A percentile compares a stretch with the other conserved stretches of the same genome.
phyloP scores from a whole-genome alignment of 2,797 vertebrate genomes.

The Acanthurus leucopareius region DNA sequence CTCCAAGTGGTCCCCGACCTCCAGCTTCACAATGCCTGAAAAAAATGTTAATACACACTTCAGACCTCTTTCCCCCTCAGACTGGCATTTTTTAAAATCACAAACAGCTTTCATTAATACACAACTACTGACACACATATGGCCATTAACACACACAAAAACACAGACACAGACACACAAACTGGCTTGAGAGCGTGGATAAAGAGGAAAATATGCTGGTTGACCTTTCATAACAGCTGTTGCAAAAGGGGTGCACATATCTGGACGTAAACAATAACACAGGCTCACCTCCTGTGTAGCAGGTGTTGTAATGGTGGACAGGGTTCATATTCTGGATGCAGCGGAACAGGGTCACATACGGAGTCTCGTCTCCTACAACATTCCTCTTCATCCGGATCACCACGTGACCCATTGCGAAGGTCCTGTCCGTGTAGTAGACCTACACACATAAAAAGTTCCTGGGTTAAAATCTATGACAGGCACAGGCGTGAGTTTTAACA shows the following conservation, averaged over 20 bases:
- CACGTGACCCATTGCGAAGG: slow-evolving; percentile 95
- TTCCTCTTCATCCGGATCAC: slow-evolving; percentile 93
- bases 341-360: slow-evolving; percentile 91
- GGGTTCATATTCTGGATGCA: slow-evolving; percentile 96
- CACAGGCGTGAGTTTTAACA: neutral
- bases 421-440: slow-evolving; percentile 93
- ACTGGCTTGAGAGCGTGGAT: slow-evolving; percentile 8
- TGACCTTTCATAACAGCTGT: slow-evolving; percentile 33
- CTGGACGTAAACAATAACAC: slow-evolving; percentile 11
- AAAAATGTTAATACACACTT: slow-evolving; percentile 27
- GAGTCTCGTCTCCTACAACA: slow-evolving; percentile 92
- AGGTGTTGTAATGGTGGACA: slow-evolving; percentile 92
- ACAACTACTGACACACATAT: neutral
- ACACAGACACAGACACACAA: slow-evolving; percentile 8
- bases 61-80: neutral
- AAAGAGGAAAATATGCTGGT: neutral
- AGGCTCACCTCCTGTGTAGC: slow-evolving; percentile 93
- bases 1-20: slow-evolving; percentile 92
- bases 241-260: slow-evolving; percentile 21
- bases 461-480: neutral
- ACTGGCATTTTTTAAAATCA: neutral
- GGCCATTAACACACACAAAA: neutral
- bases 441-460: slow-evolving; percentile 63
- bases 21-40: slow-evolving; percentile 94
- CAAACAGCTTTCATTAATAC: neutral